Evolutionary conservation across 2,113 vertebrate genomes (phyloP).

Genomic region (Xiphophorus hellerii): DNA sequence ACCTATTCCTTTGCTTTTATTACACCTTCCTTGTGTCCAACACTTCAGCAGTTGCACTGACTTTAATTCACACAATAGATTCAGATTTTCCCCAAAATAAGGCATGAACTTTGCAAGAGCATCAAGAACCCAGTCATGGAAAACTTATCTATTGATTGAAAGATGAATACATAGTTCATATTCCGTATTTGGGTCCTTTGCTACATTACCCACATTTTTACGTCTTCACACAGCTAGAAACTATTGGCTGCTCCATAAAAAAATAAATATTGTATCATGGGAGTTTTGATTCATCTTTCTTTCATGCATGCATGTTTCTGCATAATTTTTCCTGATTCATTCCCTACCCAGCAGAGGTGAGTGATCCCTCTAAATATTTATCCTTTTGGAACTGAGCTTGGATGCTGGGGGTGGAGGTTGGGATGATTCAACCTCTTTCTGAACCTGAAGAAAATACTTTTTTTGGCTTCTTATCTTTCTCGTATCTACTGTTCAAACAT

Average conservation of each 20-base stretch:
- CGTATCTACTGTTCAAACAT: background rate
- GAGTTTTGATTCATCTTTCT: background rate
- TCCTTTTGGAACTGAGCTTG: background rate
- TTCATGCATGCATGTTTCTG: background rate
- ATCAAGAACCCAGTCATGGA: too few species aligned
- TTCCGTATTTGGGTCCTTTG: too few species aligned
- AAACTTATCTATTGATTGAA: too few species aligned
- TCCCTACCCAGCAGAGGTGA: background rate
- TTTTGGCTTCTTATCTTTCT: background rate
- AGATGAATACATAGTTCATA: too few species aligned
- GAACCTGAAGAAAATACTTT: background rate
- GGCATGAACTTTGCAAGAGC: too few species aligned
- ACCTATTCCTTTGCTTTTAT: too few species aligned
- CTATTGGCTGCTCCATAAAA: background rate
- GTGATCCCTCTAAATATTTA: background rate
- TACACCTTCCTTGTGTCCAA: too few species aligned
- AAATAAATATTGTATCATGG: background rate
- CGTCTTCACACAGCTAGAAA: background rate
- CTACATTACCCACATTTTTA: background rate
- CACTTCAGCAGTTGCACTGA: too few species aligned
- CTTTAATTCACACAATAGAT: too few species aligned
- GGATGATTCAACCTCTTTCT: background rate
- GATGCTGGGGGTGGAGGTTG: background rate
- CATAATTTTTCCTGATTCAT: background rate
- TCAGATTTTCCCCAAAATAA: too few species aligned